phyloP scores from a whole-genome alignment of 2,797 vertebrate genomes.

The Holocentrus rufus region DNA sequence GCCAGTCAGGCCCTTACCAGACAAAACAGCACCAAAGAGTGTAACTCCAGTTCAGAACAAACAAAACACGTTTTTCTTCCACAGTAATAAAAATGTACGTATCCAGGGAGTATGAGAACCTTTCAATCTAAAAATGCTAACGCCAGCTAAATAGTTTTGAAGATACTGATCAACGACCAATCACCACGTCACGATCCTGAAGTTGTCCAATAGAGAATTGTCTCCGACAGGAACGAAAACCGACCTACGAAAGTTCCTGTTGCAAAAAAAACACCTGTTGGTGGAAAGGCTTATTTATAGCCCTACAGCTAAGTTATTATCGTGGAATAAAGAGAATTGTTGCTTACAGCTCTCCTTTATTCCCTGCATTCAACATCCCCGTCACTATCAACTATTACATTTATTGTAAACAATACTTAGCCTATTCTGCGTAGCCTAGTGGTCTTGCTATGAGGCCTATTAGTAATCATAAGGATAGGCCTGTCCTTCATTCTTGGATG shows the following conservation, averaged over 20 bases:
- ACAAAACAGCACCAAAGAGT: constrained; percentile 13
- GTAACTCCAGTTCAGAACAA: constrained; percentile 5
- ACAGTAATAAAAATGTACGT: not conserved
- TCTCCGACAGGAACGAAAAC: constrained; percentile 48
- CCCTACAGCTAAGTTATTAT: not conserved
- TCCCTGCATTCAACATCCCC: not conserved
- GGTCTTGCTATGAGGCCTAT: not conserved
- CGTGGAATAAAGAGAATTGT: not conserved
- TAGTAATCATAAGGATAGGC: not conserved
- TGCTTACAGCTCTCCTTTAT: not conserved
- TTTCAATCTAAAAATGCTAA: not conserved
- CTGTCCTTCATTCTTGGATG: no score
- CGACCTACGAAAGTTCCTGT: not conserved
- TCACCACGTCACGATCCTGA: constrained; percentile 74
- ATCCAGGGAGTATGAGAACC: not conserved
- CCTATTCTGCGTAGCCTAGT: not conserved
- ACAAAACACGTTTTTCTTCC: not conserved
- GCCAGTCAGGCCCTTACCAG: constrained; percentile 66
- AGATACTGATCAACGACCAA: constrained; percentile 45
- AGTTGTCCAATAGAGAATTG: constrained; percentile 27
- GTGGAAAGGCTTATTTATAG: not conserved
- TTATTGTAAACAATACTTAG: not conserved
- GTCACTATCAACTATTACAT: not conserved
- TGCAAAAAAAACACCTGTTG: not conserved
- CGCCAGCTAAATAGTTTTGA: constrained; percentile 14